phyloP scores from a whole-genome alignment of 2,888 invertebrate species.

The Pammene fasciana region DNA sequence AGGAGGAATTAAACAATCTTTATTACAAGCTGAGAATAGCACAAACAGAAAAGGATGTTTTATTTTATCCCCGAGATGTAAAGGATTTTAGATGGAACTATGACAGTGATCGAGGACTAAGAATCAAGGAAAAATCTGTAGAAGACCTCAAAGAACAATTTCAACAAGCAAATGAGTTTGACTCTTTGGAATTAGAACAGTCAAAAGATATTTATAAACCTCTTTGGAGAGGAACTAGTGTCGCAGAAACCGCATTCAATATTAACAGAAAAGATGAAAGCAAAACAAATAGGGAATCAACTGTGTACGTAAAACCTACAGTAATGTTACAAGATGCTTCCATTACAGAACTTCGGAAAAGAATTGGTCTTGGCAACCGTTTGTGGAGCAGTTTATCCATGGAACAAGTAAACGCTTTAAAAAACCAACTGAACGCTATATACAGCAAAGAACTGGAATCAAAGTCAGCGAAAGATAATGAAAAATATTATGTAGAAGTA shows the following conservation, averaged over 20 bases:
- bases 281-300: conserved; percentile 59
- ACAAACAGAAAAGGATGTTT: conserved; percentile 92
- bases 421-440: conserved; percentile 91
- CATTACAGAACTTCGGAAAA: conserved; percentile 73
- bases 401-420: conserved; percentile 91
- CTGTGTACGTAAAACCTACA: conserved; percentile 58
- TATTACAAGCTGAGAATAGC: conserved; percentile 90
- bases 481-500: conserved; percentile 86
- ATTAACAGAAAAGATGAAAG: conserved; percentile 85
- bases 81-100: conserved; percentile 90
- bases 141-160: conserved; percentile 92
- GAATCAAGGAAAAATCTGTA: conserved; percentile 93
- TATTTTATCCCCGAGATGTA: conserved; percentile 90
- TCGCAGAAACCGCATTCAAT: conserved; percentile 89
- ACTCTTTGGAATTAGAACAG: conserved; percentile 71
- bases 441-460: conserved; percentile 85
- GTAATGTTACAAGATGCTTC: conserved; percentile 67
- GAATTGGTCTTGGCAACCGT: conserved; percentile 87
- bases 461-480: conserved; percentile 66
- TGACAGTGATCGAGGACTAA: conserved; percentile 88
- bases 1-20: conserved; percentile 90
- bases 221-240: conserved; percentile 92
- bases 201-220: conserved; percentile 90
- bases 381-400: conserved; percentile 93
- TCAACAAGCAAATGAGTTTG: conserved; percentile 84